Evolutionary conservation across 2,888 invertebrate genomes (phyloP), one percentile per base, ranked within the genome.

Genomic region (Sarcophaga caerulescens): DNA sequence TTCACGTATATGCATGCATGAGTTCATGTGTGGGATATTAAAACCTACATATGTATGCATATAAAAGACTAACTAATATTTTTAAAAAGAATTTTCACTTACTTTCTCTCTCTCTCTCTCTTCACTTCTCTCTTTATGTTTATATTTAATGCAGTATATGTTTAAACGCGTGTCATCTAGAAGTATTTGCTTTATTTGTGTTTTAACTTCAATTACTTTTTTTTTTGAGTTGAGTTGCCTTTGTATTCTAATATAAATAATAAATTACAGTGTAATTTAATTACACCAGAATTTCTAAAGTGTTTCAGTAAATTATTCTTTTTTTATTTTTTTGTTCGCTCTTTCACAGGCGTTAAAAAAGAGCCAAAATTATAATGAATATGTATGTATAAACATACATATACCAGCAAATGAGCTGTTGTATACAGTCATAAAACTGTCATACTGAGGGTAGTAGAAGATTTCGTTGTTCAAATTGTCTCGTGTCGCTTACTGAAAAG

Each of bases 191-290:
- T 35, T 6, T 35, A 35, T 35, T 35, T 35, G 35, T 35, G 35
- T 35, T 35, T 35, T 35, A 35, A 35, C 35, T 35, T 35, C 6
- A 35, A 35, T 35, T 2, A 6, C n/a, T 35, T 35, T 44, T 68
- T 21, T 45, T 21, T 60, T n/a, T 23, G 19, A 44, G 21, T n/a
- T 23, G 8, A n/a, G 76, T 83, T 68, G 3, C 73, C 57, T 78
- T 78, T 78, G 21, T 35, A 83, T 19, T 45, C 78, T 52, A 76
- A 62, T 63, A 82, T 77, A 74, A 78, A 78, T 83, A 83, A 83
- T 83, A 78, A 69, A 83, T 83, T 74, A 83, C 63, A 62, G 21
- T 25, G 63, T 78, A 83, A 83, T 78, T 78, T 73, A 83, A 78
- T 83, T 83, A 83, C 73, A 78, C 63, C 74, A 52, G 74, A 73